Evolutionary conservation across 2,797 vertebrate species (phyloP), one percentile per base, ranked within the genome.

Genomic region (Manis crassicaudata): DNA sequence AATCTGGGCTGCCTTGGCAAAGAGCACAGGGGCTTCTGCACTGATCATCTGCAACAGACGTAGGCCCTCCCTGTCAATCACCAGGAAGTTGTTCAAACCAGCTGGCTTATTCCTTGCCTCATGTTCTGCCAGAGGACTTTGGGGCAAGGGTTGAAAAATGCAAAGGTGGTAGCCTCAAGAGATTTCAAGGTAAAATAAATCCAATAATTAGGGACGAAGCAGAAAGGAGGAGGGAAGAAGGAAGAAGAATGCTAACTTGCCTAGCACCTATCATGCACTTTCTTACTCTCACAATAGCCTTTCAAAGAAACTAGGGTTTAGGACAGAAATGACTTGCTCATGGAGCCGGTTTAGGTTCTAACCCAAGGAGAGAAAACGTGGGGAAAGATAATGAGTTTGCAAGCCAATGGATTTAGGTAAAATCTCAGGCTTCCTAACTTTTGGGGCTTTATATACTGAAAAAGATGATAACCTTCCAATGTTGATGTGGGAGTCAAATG

Each of bases 1-100:
- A 97, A 99, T 99, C 98, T 99, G 99, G 97, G 99, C 99, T 14
- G 99, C 99, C 98, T 99, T 99, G 95, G 99, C 99, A 63, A 99
- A 99, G 52, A 99, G 98, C 95, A 99, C 99, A 0, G 99, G 99
- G 25, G 99, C 99, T 97, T 99, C 99, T 29, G 99, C 99, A 58
- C 99, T 99, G 97, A 99, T 99, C 99, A 99, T 99, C 99, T 99
- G 96, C 68, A 98, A 98, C 23, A 88, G 60, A 92, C 50, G 21
- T 4, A 17, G 67, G 43, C 18, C 88, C 37, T 83, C 18, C n/a
- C 70, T 92, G 92, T 97, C 96, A 97, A 77, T 91, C 75, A 84
- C 37, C 83, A 85, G 73, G 46, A 91, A 80, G 68, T 46, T 37
- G 82, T 68, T 80, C 80, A 94, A 94, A 70, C 58, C 60, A 73